Base-by-base conservation (phyloP, 2,113 vertebrate genomes). In the Thalassoma bifasciatum region DNA sequence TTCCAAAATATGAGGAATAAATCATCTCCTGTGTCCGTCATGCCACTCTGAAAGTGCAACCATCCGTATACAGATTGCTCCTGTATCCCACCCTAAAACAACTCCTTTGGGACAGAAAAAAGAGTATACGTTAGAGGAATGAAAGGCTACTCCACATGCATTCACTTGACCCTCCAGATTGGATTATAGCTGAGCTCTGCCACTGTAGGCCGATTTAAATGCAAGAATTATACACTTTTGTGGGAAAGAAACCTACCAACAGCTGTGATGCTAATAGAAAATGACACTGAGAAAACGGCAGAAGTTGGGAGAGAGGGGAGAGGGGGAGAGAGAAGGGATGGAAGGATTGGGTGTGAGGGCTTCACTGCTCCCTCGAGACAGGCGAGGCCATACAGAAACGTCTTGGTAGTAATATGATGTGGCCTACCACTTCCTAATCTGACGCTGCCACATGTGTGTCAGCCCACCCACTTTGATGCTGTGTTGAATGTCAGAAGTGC, bases 381-480 rank as follows among this genome's bases (percentile, higher is more conserved):
- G 37, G 84, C 89, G 30, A 83, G 73, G 66, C 60, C 94, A 92
- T 94, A 89, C 92, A 94, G 94, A 96, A 92, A 94, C 89, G 88
- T 95, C 82, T 71, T 92, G 91, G 93, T 94, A 90, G 91, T 84
- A 92, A 94, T 96, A 94, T 92, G 90, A 93, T 94, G 94, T 94
- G 96, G 96, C 93, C 69, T 89, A 95, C 95, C 96, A 93, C 96
- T 96, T 97, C 95, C 96, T 95, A 88, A 92, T 90, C 91, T 90
- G 79, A 82, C 72, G 23, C 91, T 91, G 93, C 90, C 90, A 82
- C 94, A 91, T 93, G 90, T 94, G 77, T 82, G 94, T 92, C 91
- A 89, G 95, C 93, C 96, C 96, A 95, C 95, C 95, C 95, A 96
- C 85, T 30, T 71, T 88, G 92, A 83, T 51, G 54, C 73, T 44